phyloP scores from a whole-genome alignment of 2,113 vertebrate genomes.

The Dromaius novaehollandiae region DNA sequence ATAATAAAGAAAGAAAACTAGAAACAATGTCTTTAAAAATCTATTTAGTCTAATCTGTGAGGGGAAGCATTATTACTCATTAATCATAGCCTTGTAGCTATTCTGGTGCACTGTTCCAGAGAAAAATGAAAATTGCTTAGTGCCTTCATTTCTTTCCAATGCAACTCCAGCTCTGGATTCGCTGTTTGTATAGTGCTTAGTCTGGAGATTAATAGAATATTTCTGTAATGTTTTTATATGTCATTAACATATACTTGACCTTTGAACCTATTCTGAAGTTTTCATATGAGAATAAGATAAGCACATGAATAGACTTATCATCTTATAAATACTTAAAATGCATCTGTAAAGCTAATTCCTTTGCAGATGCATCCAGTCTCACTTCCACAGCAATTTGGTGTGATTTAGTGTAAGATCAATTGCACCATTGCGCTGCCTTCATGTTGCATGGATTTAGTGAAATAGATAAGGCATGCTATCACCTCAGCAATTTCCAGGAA shows the following conservation, averaged over 20 bases:
- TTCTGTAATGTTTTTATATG: not conserved
- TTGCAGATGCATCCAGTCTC: not conserved
- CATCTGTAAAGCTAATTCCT: not conserved
- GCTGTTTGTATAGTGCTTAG: not conserved
- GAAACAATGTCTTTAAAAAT: not conserved
- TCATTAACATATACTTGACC: not conserved
- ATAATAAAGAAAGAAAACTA: not conserved
- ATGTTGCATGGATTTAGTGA: not conserved
- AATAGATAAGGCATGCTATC: not conserved
- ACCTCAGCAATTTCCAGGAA: conserved; percentile 1
- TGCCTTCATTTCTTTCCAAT: not conserved
- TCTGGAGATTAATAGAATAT: not conserved
- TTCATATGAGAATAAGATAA: not conserved
- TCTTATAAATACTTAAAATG: conserved; percentile 2
- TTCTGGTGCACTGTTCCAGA: not conserved
- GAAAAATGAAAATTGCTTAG: not conserved
- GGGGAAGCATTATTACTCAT: not conserved
- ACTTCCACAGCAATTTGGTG: not conserved
- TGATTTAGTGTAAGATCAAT: conserved; percentile 27
- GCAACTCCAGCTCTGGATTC: not conserved
- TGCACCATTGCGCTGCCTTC: not conserved
- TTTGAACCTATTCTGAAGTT: not conserved
- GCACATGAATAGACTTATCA: not conserved
- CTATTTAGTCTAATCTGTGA: not conserved
- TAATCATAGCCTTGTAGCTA: not conserved